These are phyloP conservation scores for Tympanoctomys barrerae DNA, from an alignment of 2,797 vertebrate species.

Conservation along the genomic window DNA sequence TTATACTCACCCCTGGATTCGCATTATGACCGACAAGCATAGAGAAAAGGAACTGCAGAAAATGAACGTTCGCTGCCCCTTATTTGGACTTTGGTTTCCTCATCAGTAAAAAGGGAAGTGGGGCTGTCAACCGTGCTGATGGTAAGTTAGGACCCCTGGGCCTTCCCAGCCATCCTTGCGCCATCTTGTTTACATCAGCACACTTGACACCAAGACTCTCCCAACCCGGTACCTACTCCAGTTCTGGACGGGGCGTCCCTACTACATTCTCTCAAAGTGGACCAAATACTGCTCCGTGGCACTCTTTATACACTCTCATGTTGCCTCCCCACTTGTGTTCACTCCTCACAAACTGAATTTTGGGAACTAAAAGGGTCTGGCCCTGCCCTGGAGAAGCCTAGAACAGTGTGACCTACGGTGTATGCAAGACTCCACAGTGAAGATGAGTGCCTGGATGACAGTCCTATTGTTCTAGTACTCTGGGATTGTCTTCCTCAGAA, in stretches of 20 bases:
- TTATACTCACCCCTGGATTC: neutral
- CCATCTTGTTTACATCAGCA: neutral
- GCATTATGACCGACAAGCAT: neutral
- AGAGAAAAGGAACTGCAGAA: neutral
- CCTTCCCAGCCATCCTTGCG: neutral
- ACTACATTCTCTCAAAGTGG: neutral
- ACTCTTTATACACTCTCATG: neutral
- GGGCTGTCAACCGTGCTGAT: neutral
- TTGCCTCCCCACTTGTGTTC: neutral
- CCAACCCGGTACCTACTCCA: neutral
- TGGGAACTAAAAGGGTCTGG: neutral
- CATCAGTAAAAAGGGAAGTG: neutral
- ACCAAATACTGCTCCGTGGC: accelerated
- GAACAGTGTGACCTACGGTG: neutral
- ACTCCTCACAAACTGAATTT: neutral
- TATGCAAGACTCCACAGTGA: neutral
- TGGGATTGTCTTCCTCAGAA: neutral
- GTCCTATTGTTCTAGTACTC: no score
- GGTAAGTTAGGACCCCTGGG: neutral
- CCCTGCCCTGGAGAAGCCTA: neutral
- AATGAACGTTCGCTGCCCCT: neutral
- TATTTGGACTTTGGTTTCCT: neutral
- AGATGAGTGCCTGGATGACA: neutral
- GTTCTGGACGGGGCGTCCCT: neutral
- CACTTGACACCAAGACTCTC: neutral